These are phyloP conservation scores for Macropus fuliginosus DNA, from an alignment of 2,797 vertebrate genomes.

Conservation along the genomic window DNA sequence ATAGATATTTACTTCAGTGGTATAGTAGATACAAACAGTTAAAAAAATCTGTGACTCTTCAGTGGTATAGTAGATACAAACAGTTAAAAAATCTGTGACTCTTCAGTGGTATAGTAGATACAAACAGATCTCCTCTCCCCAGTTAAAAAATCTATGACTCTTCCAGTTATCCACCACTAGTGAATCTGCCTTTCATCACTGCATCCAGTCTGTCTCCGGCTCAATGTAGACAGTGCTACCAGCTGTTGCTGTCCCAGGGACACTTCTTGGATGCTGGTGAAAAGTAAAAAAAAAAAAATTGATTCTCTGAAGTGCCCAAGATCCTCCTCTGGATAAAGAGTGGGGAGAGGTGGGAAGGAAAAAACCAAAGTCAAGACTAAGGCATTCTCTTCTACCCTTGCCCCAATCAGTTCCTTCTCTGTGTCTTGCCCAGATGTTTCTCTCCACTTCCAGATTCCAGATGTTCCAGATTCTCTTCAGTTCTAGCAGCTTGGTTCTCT, in stretches of 20 bases:
- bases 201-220: not conserved
- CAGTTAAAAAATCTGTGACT: not conserved
- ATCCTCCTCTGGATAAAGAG: not conserved
- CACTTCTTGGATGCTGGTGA: not conserved
- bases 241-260: not conserved
- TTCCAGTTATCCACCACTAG: not conserved
- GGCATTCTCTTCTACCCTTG: not conserved
- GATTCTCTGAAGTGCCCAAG: not conserved
- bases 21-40: not conserved
- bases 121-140: not conserved
- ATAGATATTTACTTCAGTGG: not conserved
- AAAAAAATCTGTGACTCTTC: not conserved
- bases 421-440: not conserved
- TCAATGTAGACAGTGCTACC: not conserved
- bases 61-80: not conserved
- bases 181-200: not conserved
- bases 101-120: not conserved
- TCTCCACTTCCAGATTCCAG: not conserved
- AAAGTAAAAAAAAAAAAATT: not conserved
- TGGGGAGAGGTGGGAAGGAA: not conserved
- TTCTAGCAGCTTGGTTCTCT: not conserved
- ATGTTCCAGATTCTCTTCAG: not conserved
- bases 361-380: not conserved
- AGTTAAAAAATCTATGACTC: not conserved
- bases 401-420: not conserved